phyloP scores from a whole-genome alignment of 1,140 invertebrate genomes.

The Drosophila lacteicornis region DNA sequence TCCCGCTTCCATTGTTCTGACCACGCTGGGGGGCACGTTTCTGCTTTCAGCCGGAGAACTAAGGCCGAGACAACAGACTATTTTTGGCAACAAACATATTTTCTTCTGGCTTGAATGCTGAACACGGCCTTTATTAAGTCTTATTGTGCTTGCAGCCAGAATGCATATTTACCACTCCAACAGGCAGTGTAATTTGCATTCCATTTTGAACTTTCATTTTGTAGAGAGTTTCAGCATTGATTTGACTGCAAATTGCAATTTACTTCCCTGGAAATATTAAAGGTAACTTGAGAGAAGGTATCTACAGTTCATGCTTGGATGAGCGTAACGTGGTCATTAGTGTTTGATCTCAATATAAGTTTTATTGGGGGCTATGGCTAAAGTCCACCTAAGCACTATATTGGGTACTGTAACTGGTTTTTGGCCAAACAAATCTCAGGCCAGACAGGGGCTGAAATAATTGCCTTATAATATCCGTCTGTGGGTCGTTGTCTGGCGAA shows the following conservation, averaged over 20 bases:
- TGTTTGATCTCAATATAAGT: background rate
- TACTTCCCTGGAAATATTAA: slow-evolving; percentile 36
- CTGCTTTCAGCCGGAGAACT: slow-evolving; percentile 4
- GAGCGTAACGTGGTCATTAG: background rate
- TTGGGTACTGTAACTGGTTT: background rate
- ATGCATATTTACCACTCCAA: slow-evolving; percentile 25
- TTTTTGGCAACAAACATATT: slow-evolving; percentile 37
- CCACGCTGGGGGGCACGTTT: slow-evolving; percentile 3
- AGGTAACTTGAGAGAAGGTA: slow-evolving; percentile 10
- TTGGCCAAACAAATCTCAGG: slow-evolving; percentile 11
- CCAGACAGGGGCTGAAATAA: slow-evolving; percentile 34
- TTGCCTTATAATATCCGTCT: slow-evolving; percentile 30
- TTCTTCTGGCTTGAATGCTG: background rate
- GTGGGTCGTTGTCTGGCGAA: slow-evolving; percentile 36
- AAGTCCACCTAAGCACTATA: background rate
- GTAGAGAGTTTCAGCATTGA: background rate
- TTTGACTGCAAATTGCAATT: slow-evolving; percentile 40
- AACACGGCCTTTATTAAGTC: slow-evolving; percentile 32
- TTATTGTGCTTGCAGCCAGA: slow-evolving; percentile 21
- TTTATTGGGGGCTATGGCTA: background rate
- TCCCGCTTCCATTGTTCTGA: slow-evolving; percentile 13
- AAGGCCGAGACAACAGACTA: slow-evolving; percentile 21
- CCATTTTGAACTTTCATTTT: background rate
- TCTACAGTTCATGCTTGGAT: slow-evolving; percentile 1
- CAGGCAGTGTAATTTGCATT: slow-evolving; percentile 21